A percentile compares a stretch with the other conserved stretches of the same genome.
These are phyloP conservation scores for Stichodactyla helianthus DNA, from an alignment of 64 coral and sea anemone genomes.

Conservation along the genomic window DNA sequence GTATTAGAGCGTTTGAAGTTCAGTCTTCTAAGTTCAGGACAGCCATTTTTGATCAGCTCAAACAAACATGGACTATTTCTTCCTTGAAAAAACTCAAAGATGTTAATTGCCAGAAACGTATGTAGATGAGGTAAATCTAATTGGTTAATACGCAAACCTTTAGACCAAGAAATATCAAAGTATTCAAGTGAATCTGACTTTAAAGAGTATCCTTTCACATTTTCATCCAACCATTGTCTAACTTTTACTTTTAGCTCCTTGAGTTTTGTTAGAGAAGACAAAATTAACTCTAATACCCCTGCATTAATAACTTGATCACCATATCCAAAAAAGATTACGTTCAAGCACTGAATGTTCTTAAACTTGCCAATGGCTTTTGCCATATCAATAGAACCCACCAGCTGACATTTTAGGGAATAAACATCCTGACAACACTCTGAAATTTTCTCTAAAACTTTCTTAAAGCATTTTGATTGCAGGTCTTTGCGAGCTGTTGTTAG, in stretches of 20 bases:
- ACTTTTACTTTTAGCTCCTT: constrained; percentile 51
- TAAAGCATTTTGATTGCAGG: constrained; percentile 22
- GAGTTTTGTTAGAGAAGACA: constrained; percentile 46
- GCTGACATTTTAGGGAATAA: constrained; percentile 14
- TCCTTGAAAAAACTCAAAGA: constrained; percentile 19
- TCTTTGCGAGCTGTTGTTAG: not conserved
- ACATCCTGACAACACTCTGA: not conserved
- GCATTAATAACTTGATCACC: not conserved
- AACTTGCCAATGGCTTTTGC: not conserved
- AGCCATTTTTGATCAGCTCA: constrained; percentile 48
- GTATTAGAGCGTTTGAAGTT: constrained; percentile 39
- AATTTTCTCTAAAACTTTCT: constrained; percentile 27
- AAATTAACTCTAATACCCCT: constrained; percentile 26
- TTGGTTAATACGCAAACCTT: constrained; percentile 46
- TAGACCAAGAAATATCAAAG: constrained; percentile 53
- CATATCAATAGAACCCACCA: not conserved
- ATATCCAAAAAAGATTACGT: constrained; percentile 20
- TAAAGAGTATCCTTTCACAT: constrained; percentile 34
- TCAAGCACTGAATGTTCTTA: constrained; percentile 8
- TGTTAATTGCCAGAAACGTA: constrained; percentile 44
- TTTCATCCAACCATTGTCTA: constrained; percentile 13
- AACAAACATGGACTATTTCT: constrained; percentile 47
- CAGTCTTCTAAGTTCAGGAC: constrained; percentile 39
- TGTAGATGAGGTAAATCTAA: constrained; percentile 53
- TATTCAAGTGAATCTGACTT: constrained; percentile 46